These are phyloP conservation scores for Triplophysa siluroides DNA, from an alignment of 2,113 vertebrate genomes.

Conservation along the genomic window DNA sequence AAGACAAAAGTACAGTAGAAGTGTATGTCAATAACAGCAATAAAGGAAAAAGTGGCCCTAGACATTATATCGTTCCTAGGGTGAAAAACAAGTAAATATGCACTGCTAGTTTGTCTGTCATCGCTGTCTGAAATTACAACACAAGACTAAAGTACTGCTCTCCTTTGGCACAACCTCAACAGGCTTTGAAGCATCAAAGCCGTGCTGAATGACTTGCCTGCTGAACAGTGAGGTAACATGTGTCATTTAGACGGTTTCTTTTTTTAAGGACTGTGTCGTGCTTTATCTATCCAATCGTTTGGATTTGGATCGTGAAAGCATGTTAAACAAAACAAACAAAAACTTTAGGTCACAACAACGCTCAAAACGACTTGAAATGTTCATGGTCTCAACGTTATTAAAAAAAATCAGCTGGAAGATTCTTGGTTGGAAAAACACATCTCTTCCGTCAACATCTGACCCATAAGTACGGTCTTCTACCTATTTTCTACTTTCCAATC, in stretches of 20 bases:
- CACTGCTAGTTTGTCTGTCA: conserved; percentile 72
- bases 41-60: background rate
- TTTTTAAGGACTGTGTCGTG: conserved; percentile 45
- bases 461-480: no score
- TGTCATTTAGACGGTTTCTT: conserved; percentile 56
- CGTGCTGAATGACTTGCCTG: conserved; percentile 66
- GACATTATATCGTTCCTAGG: conserved; percentile 50
- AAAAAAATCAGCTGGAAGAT: background rate
- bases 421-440: no score
- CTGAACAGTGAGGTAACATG: conserved; percentile 66
- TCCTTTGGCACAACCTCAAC: conserved; percentile 65
- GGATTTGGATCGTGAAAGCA: conserved; percentile 43
- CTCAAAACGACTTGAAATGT: background rate
- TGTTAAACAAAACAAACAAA: conserved; percentile 44
- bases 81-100: conserved; percentile 70
- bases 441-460: no score
- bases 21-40: conserved; percentile 7
- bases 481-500: no score
- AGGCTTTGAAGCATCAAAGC: conserved; percentile 67
- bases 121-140: conserved; percentile 72
- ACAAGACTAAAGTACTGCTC: conserved; percentile 61
- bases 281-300: conserved; percentile 54
- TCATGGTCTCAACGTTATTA: background rate
- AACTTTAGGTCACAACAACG: background rate
- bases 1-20: background rate